Evolutionary conservation across 1,140 invertebrate genomes (phyloP).

Genomic region (Heliconius eleuchia): DNA sequence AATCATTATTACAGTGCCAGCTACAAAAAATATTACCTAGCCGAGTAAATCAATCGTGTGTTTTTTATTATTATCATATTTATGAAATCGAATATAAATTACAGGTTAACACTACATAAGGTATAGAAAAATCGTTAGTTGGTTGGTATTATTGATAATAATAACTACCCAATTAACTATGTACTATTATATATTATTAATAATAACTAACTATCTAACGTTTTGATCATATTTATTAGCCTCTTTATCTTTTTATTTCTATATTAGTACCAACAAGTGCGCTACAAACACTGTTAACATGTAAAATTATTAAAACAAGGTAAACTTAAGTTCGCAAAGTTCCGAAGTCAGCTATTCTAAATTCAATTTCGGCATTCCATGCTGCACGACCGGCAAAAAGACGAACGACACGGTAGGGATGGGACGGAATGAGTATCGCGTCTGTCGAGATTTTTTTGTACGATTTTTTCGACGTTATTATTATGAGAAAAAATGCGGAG

Average conservation of each 20-base stretch:
- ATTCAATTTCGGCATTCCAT: constrained; percentile 71
- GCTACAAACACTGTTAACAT: not conserved
- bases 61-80: not conserved
- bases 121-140: not conserved
- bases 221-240: not conserved
- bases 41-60: not conserved
- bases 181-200: no score
- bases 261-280: not conserved
- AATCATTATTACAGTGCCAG: not conserved
- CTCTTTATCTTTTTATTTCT: not conserved
- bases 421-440: constrained; percentile 65
- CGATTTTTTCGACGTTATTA: constrained; percentile 81
- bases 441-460: constrained; percentile 78
- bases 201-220: no score
- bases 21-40: not conserved
- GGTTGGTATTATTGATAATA: not conserved
- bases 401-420: constrained; percentile 65
- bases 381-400: constrained; percentile 59
- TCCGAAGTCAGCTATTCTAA: constrained; percentile 36
- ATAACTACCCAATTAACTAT: no score
- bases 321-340: constrained; percentile 18
- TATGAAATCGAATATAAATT: not conserved
- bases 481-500: constrained; percentile 81
- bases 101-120: not conserved
- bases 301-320: constrained; percentile 17